A percentile compares a stretch with the other conserved stretches of the same genome.
These are phyloP conservation scores for Neomicropteryx cornuta DNA, from an alignment of 1,140 invertebrate genomes.

Conservation along the genomic window DNA sequence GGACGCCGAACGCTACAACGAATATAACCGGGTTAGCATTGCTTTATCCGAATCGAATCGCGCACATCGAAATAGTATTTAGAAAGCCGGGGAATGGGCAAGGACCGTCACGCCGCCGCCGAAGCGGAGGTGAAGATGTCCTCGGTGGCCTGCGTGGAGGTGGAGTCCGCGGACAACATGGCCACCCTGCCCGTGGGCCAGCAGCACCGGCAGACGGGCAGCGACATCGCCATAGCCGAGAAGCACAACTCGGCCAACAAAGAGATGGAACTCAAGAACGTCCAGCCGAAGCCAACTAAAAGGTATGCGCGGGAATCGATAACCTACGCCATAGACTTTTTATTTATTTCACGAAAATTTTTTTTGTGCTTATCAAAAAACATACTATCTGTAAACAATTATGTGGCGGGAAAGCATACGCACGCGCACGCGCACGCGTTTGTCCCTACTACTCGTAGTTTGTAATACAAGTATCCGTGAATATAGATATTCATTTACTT, in stretches of 20 bases:
- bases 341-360: too few species aligned
- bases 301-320: slow-evolving; percentile 54
- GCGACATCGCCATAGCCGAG: slow-evolving; percentile 58
- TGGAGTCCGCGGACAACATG: slow-evolving; percentile 72
- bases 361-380: too few species aligned
- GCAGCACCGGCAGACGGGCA: slow-evolving; percentile 45
- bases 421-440: too few species aligned
- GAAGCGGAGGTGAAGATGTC: slow-evolving; percentile 69
- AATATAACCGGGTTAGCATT: too few species aligned
- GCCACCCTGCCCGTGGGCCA: slow-evolving; percentile 69
- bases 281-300: slow-evolving; percentile 67
- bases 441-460: too few species aligned
- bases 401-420: too few species aligned
- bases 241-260: slow-evolving; percentile 73
- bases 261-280: slow-evolving; percentile 77
- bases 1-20: too few species aligned
- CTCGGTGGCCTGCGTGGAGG: slow-evolving; percentile 72
- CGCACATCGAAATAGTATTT: not conserved
- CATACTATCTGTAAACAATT: too few species aligned
- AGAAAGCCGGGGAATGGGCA: slow-evolving; percentile 25
- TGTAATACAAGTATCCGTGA: too few species aligned
- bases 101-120: slow-evolving; percentile 34
- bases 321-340: too few species aligned
- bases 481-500: too few species aligned
- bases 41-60: not conserved